Percentiles rank a stretch among this genome's conserved stretches.
These are phyloP conservation scores for Falcaria lacertinaria DNA, from an alignment of 2,888 invertebrate genomes.

Conservation along the genomic window DNA sequence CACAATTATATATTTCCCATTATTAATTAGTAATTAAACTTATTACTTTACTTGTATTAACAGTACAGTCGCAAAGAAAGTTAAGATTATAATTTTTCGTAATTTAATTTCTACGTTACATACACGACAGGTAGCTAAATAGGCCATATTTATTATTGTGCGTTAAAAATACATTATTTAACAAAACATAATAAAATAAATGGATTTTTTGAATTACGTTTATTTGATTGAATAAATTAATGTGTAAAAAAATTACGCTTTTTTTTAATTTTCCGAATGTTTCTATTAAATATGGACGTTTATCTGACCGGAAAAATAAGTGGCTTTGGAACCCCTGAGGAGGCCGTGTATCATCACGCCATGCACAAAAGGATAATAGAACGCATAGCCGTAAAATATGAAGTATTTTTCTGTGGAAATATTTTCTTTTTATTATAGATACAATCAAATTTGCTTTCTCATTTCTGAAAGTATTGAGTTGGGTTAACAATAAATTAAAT, in stretches of 20 bases:
- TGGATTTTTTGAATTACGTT: not conserved
- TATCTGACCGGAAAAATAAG: not conserved
- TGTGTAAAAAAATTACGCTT: no score
- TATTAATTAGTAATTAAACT: constrained; percentile 24
- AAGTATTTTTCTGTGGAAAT: not conserved
- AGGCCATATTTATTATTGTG: constrained; percentile 28
- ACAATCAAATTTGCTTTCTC: no score
- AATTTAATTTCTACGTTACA: constrained; percentile 2
- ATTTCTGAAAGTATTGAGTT: not conserved
- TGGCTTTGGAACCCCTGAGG: not conserved
- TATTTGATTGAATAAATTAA: no score
- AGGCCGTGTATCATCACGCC: not conserved
- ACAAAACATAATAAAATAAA: constrained; percentile 4
- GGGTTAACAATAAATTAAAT: constrained; percentile 17
- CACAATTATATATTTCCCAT: constrained; percentile 17
- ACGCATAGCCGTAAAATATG: not conserved
- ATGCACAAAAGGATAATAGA: not conserved
- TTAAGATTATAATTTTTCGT: constrained; percentile 8
- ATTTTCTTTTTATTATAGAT: not conserved
- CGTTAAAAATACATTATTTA: constrained; percentile 12
- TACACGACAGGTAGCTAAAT: constrained; percentile 23
- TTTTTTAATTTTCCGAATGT: no score
- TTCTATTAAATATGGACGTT: not conserved
- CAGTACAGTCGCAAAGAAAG: constrained; percentile 32
- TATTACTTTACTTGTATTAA: constrained; percentile 30